Percentiles rank a stretch among this genome's conserved stretches.
Evolutionary conservation across 2,113 vertebrate genomes (phyloP).

Genomic region (Chrysemys picta): DNA sequence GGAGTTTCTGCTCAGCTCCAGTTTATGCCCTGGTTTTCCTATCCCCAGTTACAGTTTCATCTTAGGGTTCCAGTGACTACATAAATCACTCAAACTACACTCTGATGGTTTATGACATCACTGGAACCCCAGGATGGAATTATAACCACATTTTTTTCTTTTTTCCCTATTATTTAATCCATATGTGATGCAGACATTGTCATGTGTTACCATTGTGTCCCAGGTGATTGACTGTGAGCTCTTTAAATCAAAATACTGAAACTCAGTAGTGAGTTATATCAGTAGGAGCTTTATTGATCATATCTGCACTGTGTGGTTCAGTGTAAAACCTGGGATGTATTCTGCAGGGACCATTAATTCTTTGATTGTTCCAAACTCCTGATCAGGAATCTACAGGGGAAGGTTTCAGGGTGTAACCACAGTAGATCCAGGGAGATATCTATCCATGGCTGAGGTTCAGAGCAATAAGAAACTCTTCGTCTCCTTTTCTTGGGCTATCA

Average conservation of each 20-base stretch:
- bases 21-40: not conserved
- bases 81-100: not conserved
- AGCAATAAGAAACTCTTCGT: constrained; percentile 37
- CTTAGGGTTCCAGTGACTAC: not conserved
- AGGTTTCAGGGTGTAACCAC: not conserved
- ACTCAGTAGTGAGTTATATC: not conserved
- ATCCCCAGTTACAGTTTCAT: not conserved
- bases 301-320: constrained; percentile 5
- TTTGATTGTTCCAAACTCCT: constrained; percentile 44
- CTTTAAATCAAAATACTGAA: constrained; percentile 34
- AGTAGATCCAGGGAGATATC: constrained; percentile 35
- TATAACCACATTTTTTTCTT: not conserved
- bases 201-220: not conserved
- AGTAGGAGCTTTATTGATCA: not conserved
- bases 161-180: constrained; percentile 25
- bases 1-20: constrained; percentile 4
- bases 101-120: constrained; percentile 27
- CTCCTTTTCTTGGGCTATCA: not conserved
- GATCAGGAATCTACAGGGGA: constrained; percentile 22
- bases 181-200: constrained; percentile 9
- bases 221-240: not conserved
- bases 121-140: not conserved
- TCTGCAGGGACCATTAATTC: not conserved
- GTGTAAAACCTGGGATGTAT: constrained; percentile 27
- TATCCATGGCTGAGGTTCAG: not conserved